Percentiles rank a stretch among this genome's conserved stretches.
Evolutionary conservation across 2,797 vertebrate species (phyloP).

Genomic region (Sebastes taczanowskii): DNA sequence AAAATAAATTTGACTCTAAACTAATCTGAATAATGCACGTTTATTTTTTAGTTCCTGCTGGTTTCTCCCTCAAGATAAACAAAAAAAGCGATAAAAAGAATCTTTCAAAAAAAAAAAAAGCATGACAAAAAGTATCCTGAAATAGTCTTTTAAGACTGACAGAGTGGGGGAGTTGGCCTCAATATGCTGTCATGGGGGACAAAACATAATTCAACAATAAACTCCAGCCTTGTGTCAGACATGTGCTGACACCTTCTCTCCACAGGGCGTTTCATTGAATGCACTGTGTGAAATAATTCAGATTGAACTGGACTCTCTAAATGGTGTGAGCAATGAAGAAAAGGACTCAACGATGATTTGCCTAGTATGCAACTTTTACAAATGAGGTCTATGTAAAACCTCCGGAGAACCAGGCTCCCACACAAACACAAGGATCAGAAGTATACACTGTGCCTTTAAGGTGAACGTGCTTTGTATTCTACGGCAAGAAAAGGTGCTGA

Average conservation of each 20-base stretch:
- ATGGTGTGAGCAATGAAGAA: neutral
- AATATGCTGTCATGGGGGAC: neutral
- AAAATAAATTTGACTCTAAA: neutral
- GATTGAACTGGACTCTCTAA: neutral
- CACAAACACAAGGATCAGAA: neutral
- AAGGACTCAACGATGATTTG: neutral
- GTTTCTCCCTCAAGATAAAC: neutral
- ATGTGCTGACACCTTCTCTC: neutral
- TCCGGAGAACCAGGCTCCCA: neutral
- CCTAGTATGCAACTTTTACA: neutral
- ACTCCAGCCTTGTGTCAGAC: neutral
- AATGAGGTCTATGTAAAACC: neutral
- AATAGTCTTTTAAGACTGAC: neutral
- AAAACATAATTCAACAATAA: neutral
- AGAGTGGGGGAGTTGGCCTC: neutral
- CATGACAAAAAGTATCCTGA: neutral
- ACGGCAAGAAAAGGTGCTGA: neutral
- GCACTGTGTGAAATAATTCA: neutral
- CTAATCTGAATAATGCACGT: neutral
- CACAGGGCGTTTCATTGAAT: neutral
- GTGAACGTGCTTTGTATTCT: neutral
- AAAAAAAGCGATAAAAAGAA: neutral
- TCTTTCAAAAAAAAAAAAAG: neutral
- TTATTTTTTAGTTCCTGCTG: neutral
- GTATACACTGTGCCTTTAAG: neutral